A percentile compares a stretch with the other conserved stretches of the same genome.
Conservation (phyloP, 2,888 invertebrate genomes). For the Stegana nigrithorax region DNA sequence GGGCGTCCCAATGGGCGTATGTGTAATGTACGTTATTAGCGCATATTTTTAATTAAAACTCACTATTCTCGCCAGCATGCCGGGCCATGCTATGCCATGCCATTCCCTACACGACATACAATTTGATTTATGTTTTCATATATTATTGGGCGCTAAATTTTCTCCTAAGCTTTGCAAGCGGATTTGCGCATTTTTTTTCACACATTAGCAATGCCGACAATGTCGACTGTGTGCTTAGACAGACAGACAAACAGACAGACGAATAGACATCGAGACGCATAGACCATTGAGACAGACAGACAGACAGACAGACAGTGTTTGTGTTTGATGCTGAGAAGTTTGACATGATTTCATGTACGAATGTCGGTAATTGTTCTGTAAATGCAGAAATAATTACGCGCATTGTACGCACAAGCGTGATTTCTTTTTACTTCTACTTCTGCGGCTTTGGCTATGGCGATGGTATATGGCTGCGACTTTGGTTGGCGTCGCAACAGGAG, state of each 20-base stretch:
- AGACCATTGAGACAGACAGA: too few species aligned
- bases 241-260: not conserved
- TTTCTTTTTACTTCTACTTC: too few species aligned
- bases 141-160: not conserved
- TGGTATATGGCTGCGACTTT: too few species aligned
- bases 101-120: not conserved
- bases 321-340: not conserved
- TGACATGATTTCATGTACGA: constrained; percentile 47
- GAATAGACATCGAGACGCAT: not conserved
- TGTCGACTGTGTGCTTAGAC: too few species aligned
- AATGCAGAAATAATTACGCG: constrained; percentile 59
- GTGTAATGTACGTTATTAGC: constrained; percentile 28
- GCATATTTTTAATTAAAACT: constrained; percentile 13
- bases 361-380: constrained; percentile 58
- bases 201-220: too few species aligned
- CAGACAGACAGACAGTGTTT: not conserved
- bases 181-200: constrained; percentile 6
- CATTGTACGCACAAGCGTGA: constrained; percentile 28
- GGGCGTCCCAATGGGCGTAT: constrained; percentile 40
- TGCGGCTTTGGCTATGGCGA: too few species aligned
- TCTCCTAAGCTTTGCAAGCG: not conserved
- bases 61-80: not conserved
- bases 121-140: not conserved
- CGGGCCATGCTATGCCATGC: too few species aligned
- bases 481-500: constrained; percentile 50